These are phyloP conservation scores for Mesocentrotus franciscanus DNA, from an alignment of 53 echinoderm and acorn worm species.

Conservation along the genomic window DNA sequence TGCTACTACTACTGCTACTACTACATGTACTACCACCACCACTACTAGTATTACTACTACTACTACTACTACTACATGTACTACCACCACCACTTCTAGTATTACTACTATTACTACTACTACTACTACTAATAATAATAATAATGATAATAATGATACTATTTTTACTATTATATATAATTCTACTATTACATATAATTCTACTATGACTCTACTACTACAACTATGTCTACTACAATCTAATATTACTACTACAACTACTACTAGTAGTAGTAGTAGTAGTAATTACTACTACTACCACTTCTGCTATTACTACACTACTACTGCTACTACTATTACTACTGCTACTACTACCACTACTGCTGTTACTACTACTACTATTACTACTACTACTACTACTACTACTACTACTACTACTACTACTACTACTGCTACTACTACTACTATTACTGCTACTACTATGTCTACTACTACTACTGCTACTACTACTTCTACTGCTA, in stretches of 20 bases:
- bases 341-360: neutral
- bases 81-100: no score
- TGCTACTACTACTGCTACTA: neutral
- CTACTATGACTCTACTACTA: no score
- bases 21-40: neutral
- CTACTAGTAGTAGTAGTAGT: neutral
- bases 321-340: neutral
- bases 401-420: slow-evolving; percentile 17
- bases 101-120: neutral
- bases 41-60: neutral
- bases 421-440: neutral
- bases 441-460: neutral
- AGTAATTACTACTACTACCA: neutral
- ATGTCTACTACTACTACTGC: slow-evolving; percentile 6
- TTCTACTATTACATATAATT: neutral
- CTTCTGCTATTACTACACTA: neutral
- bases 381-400: neutral
- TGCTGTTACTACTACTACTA: neutral
- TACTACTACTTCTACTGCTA: neutral
- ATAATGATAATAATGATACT: no score
- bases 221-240: neutral
- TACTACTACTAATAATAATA: neutral
- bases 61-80: neutral
- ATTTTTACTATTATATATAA: neutral
- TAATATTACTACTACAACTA: neutral